Evolutionary conservation across 2,797 vertebrate genomes (phyloP), one percentile per base, ranked within the genome.

Genomic region (Bovichtus variegatus): DNA sequence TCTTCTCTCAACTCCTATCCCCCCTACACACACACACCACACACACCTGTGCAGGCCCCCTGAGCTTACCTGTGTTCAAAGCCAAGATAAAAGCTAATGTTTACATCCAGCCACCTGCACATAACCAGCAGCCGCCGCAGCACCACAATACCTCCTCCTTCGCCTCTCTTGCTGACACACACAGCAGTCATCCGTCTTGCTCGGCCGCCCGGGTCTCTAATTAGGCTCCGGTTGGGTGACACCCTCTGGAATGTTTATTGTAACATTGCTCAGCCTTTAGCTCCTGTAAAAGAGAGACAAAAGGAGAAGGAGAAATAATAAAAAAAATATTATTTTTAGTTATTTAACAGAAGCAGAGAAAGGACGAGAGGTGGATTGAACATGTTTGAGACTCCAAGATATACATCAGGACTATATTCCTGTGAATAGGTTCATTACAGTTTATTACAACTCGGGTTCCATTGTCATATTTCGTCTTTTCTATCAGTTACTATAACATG

Each of bases 91-190:
- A 93, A 92, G 92, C 82, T 40, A 66, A 51, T 38, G 38, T 82
- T 88, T 85, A 82, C 67, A 84, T 83, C 73, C 74, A 90, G 82
- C 87, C 91, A 94, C 92, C 92, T 94, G 93, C 90, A 88, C 74
- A 54, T 71, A 91, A 87, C 82, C 89, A 72, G 82, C 87, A 87
- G 75, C 78, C 50, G 2, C 82, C 43, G 72, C n/a, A 55, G 67
- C 71, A 21, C 50, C 77, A 0, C 71, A 12, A 7, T 34, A 58
- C 65, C 87, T 34, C 57, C 69, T 49, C 64, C 63, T 21, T 75
- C n/a, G 2, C 57, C 58, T 61, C 81, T n/a, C 76, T 65, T 66
- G 18, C 83, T 89, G 84, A 92, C 90, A 91, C 88, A 90, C 78
- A 79, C 81, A 71, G 74, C 83, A 85, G 54, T 88, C 91, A 92